Evolutionary conservation across 2,113 vertebrate genomes (phyloP), one percentile per base, ranked within the genome.

Genomic region (Hippocampus comes): DNA sequence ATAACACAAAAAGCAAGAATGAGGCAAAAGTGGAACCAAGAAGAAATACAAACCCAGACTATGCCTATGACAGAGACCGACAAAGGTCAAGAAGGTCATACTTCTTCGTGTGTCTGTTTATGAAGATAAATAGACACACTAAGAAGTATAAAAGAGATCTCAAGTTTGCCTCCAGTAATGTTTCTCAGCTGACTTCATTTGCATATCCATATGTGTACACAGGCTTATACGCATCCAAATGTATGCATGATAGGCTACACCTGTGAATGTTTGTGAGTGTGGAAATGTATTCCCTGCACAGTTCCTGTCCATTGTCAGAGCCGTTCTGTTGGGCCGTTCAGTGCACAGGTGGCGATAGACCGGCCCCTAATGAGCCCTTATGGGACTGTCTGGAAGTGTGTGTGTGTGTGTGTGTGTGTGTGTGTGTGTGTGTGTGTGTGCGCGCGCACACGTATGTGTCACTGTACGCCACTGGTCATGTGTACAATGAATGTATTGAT

Each of bases 311-410:
- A 74, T 87, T 82, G 87, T 89, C 85, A 90, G 78, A 88, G 84
- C 71, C 7, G 63, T 76, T 86, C 86, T 78, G 41, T 76, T 88
- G 90, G 87, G 88, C 72, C 76, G 84, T 86, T 83, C 76, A 68
- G 80, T 82, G 88, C 86, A 90, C 88, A 90, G 88, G 90, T 90
- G 87, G 88, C 78, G 78, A 85, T 88, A 89, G 88, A 90, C 90
- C 81, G 79, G 88, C 87, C 89, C 84, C 86, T 91, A 91, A 91
- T 91, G 90, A 91, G 87, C 84, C 90, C 88, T 88, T 88, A 88
- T 90, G 90, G 88, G 87, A 90, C 85, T 72, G 88, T 89, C 87
- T 89, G 85, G 83, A 79, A 61, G 73, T 71, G 80, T 83, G 78
- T 80, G 67, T 63, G 49, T 65, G 63, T 68, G 74, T 23, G 1